These are phyloP conservation scores for Philotrypesis tridentata DNA, from an alignment of 1,140 invertebrate genomes.

Conservation along the genomic window DNA sequence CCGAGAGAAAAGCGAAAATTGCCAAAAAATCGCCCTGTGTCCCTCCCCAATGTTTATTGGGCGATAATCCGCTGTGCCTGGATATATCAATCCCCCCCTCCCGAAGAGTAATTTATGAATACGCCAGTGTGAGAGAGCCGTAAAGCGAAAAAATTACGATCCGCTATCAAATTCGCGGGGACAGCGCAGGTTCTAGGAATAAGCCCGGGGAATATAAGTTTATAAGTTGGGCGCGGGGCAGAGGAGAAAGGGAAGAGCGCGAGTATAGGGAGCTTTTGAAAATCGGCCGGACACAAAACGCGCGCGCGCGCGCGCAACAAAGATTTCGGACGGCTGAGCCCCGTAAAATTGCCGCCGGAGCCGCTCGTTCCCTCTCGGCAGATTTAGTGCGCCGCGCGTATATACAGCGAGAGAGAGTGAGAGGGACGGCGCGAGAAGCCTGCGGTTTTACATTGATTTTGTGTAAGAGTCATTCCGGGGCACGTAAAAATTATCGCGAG, in stretches of 20 bases:
- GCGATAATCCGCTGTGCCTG: background rate
- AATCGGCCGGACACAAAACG: background rate
- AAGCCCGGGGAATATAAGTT: background rate
- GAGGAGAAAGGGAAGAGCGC: background rate
- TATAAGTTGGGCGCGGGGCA: background rate
- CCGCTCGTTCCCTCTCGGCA: background rate
- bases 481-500: slow-evolving; percentile 4
- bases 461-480: background rate
- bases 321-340: background rate
- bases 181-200: background rate
- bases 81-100: slow-evolving; percentile 20
- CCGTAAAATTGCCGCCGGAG: background rate
- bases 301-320: background rate
- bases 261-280: slow-evolving; percentile 2
- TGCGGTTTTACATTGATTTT: slow-evolving; percentile 18
- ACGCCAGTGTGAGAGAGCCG: background rate
- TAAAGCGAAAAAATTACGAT: slow-evolving; percentile 25
- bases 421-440: background rate
- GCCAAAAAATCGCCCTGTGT: too few relatives aligned
- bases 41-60: background rate
- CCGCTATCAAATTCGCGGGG: background rate
- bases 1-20: too few relatives aligned
- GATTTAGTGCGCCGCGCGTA: background rate
- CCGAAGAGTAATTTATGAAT: background rate
- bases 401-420: background rate